Percentiles rank a stretch among this genome's conserved stretches.
Evolutionary conservation across 2,888 invertebrate species (phyloP).

Genomic region (Nomada flava): DNA sequence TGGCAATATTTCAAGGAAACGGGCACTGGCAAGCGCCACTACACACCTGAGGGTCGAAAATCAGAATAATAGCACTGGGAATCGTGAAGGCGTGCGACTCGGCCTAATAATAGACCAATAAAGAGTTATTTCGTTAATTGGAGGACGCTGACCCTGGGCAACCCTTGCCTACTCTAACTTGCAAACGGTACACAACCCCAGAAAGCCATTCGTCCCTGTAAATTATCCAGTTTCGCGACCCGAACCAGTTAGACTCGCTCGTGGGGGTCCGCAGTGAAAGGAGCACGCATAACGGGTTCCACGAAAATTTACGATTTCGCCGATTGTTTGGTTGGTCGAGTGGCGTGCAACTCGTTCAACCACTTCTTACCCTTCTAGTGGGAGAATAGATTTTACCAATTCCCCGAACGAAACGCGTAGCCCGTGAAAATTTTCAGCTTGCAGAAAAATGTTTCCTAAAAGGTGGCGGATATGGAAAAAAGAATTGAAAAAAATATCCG

Average conservation of each 20-base stretch:
- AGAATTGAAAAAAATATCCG: neutral
- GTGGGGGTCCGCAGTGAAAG: constrained; percentile 51
- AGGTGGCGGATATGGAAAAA: neutral
- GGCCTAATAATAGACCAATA: constrained; percentile 77
- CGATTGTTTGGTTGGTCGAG: constrained; percentile 36
- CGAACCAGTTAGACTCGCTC: constrained; percentile 70
- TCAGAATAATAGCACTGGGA: constrained; percentile 19
- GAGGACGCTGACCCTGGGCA: constrained; percentile 63
- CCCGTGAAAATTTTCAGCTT: constrained; percentile 1
- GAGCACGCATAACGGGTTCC: constrained; percentile 68
- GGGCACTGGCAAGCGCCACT: neutral
- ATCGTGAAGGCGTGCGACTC: constrained; percentile 59
- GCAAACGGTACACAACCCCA: constrained; percentile 54
- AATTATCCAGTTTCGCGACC: constrained; percentile 68
- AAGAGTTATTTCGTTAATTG: constrained; percentile 77
- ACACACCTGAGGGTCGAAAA: constrained; percentile 20
- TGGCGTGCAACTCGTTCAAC: constrained; percentile 39
- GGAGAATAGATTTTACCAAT: neutral
- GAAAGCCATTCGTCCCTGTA: constrained; percentile 63
- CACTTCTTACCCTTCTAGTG: neutral
- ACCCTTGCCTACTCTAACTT: constrained; percentile 69
- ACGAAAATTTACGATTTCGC: constrained; percentile 76
- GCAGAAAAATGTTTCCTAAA: neutral
- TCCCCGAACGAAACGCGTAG: neutral
- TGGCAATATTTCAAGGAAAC: neutral